Evolutionary conservation across 64 coral and sea anemone species (phyloP), one percentile per base, ranked within the genome.

Genomic region (Montipora capricornis): DNA sequence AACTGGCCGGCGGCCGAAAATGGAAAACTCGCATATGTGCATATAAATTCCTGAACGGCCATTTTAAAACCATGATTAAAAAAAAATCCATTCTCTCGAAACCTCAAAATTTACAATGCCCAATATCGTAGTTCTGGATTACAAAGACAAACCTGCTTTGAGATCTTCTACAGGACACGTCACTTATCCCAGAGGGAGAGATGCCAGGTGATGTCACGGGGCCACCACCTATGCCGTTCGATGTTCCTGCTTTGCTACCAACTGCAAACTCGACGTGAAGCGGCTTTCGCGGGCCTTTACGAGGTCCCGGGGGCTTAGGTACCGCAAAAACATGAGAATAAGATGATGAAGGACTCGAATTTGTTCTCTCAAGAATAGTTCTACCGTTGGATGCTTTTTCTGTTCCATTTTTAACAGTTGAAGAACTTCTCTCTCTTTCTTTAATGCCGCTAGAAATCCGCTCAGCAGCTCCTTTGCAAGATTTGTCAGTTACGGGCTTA

Each of bases 71-170:
- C 37, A 37, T 2, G 37, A 37, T 37, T 37, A 2, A 37, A 37
- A 37, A 37, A 37, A 55, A 5, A 55, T 10, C 52, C 10, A 55
- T 55, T 10, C 10, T 55, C 10, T 55, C 4, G 52, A 55, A 10
- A 55, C 52, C 10, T 5, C 10, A 1, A 10, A 55, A 55, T 7
- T 5, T 55, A 55, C 52, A 64, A 57, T 57, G 6, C 1, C 6
- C 6, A 57, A 57, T 11, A 6, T 8, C 53, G 11, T 8, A 11
- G 61, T 64, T 14, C 14, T 64, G 61, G 14, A 15, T 24, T 51
- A 14, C 62, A 16, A 11, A 49, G 24, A 79, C 58, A 47, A 81
- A 97, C 95, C 95, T 97, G 92, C 95, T 97, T 51, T 97, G 95
- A 17, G 95, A 82, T 20, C 95, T 89, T 87, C 95, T 94, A 2